Conservation (phyloP, 2,888 invertebrate species). For the Torymus aiolomorphi region DNA sequence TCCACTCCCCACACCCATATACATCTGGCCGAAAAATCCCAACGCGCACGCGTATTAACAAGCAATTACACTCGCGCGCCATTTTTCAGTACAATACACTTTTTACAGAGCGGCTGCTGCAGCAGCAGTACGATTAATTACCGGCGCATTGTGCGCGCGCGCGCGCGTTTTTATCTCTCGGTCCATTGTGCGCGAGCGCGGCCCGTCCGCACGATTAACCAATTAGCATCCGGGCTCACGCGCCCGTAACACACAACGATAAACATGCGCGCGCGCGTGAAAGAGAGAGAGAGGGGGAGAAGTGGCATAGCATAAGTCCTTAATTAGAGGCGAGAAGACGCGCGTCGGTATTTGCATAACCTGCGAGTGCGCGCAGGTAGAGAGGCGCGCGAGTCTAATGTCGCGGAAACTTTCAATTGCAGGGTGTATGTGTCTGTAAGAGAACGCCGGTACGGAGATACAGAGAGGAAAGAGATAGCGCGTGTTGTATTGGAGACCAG, state of each 20-base stretch:
- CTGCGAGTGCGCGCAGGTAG: no score
- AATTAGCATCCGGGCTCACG: slow-evolving; percentile 23
- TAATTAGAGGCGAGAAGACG: no score
- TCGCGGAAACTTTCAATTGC: no score
- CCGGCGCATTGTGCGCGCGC: slow-evolving; percentile 44
- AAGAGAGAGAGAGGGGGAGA: slow-evolving; percentile 48
- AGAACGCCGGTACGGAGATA: no score
- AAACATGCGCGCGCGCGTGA: slow-evolving; percentile 43
- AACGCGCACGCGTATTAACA: slow-evolving; percentile 37
- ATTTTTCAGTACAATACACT: slow-evolving; percentile 44
- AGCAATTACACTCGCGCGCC: slow-evolving; percentile 57
- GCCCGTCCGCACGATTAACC: slow-evolving; percentile 65
- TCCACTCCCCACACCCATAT: no score
- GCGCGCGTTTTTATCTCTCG: slow-evolving; percentile 13
- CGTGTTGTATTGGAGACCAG: no score
- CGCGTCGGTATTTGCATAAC: no score
- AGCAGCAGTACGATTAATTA: slow-evolving; percentile 61
- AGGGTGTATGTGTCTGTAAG: no score
- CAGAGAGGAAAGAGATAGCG: no score
- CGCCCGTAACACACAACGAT: no score
- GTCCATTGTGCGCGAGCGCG: slow-evolving; percentile 47
- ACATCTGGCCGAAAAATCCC: slow-evolving; percentile 31
- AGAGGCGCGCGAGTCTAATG: no score
- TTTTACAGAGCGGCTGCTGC: slow-evolving; percentile 1
- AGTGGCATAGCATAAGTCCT: slow-evolving; percentile 23